Percentiles rank a stretch among this genome's conserved stretches.
Evolutionary conservation across 2,888 invertebrate species (phyloP).

Genomic region (Acrobasis consociella): DNA sequence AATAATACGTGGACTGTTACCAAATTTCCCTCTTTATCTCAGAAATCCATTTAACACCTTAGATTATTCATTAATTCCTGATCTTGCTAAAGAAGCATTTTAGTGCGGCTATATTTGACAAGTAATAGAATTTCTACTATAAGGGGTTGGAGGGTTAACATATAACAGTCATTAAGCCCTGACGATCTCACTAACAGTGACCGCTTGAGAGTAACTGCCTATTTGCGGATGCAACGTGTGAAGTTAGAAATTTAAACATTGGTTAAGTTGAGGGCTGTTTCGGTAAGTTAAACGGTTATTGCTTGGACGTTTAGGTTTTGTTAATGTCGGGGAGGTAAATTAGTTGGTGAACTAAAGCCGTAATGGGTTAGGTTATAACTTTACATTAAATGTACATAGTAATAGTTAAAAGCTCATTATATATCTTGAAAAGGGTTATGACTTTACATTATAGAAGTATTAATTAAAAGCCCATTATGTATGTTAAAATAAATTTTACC

Average conservation of each 20-base stretch:
- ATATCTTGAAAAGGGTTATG: too few species aligned
- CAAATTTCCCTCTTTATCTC: too few species aligned
- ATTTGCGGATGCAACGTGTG: conserved; percentile 5
- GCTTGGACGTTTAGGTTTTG: conserved; percentile 16
- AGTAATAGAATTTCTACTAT: conserved; percentile 3
- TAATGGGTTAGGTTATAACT: conserved; percentile 29
- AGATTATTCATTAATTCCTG: background rate
- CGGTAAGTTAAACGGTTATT: conserved; percentile 13
- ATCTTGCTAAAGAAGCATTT: background rate
- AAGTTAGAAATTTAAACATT: conserved; percentile 16
- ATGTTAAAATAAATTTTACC: too few species aligned
- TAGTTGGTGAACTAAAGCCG: conserved; percentile 32
- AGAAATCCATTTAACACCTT: background rate
- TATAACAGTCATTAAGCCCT: conserved; percentile 12
- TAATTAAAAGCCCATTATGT: too few species aligned
- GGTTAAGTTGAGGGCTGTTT: conserved; percentile 15
- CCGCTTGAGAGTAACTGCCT: conserved; percentile 20
- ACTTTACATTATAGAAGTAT: too few species aligned
- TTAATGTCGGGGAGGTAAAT: conserved; percentile 15
- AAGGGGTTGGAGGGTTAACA: conserved; percentile 12
- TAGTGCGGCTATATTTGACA: background rate
- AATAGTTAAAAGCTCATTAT: too few species aligned
- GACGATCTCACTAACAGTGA: conserved; percentile 39
- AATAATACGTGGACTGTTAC: too few species aligned
- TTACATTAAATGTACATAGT: too few species aligned